Conservation (phyloP, 2,888 invertebrate genomes). For the Oscheius sp. region DNA sequence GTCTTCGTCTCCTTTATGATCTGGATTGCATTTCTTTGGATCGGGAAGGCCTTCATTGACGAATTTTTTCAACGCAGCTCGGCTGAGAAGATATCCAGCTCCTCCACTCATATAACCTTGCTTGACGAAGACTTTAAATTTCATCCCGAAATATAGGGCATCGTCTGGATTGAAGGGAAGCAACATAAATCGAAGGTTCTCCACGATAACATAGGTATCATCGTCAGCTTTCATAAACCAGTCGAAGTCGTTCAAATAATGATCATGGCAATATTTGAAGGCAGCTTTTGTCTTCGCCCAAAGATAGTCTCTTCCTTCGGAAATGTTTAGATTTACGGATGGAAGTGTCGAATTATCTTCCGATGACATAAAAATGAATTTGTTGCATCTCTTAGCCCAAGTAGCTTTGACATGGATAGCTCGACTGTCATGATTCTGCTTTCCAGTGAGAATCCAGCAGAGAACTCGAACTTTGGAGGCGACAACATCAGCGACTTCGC, state of each 20-base stretch:
- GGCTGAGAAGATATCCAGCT: constrained; percentile 88
- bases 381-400: constrained; percentile 74
- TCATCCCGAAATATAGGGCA: constrained; percentile 74
- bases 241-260: constrained; percentile 73
- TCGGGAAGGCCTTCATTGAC: constrained; percentile 81
- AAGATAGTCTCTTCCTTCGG: constrained; percentile 83
- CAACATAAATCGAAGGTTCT: constrained; percentile 81
- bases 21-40: constrained; percentile 76
- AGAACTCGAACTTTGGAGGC: constrained; percentile 83
- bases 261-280: constrained; percentile 74
- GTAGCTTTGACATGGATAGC: constrained; percentile 85
- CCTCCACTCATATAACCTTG: constrained; percentile 76
- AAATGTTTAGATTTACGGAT: constrained; percentile 82
- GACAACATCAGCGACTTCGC: constrained; percentile 69
- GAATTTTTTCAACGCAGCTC: constrained; percentile 77
- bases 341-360: constrained; percentile 79
- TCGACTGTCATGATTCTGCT: constrained; percentile 85
- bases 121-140: constrained; percentile 84
- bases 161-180: constrained; percentile 63
- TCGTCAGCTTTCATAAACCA: constrained; percentile 95
- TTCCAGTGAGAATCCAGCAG: constrained; percentile 97
- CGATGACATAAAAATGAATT: constrained; percentile 77
- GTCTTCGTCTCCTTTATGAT: constrained; percentile 80
- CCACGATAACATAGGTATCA: constrained; percentile 94
- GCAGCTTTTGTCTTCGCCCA: constrained; percentile 96